These are phyloP conservation scores for Hesperophylax magnus DNA, from an alignment of 1,140 invertebrate genomes.

Conservation along the genomic window DNA sequence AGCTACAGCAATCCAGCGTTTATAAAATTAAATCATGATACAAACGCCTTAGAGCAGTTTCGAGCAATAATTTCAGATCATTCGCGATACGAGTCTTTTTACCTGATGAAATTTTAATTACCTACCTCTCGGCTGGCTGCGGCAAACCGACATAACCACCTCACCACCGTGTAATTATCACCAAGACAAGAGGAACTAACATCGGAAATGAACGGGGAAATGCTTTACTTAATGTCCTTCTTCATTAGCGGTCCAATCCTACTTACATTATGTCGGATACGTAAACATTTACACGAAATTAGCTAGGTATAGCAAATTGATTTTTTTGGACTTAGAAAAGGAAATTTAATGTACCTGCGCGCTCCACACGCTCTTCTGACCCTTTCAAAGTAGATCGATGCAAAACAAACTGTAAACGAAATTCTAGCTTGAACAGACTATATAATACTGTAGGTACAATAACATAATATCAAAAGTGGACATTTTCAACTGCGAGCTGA, in stretches of 20 bases:
- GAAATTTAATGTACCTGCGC: no score
- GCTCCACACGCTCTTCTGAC: no score
- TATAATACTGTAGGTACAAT: no score
- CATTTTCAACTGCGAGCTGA: no score
- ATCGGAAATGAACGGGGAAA: conserved; percentile 42
- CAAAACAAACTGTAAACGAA: no score
- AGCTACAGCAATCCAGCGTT: not conserved
- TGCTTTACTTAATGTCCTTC: conserved; percentile 36
- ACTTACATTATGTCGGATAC: no score
- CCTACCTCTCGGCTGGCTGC: not conserved
- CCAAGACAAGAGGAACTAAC: conserved; percentile 36
- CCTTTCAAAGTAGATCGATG: no score
- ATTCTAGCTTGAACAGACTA: no score
- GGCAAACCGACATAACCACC: not conserved
- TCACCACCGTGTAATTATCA: conserved; percentile 38
- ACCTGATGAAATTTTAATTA: conserved; percentile 43
- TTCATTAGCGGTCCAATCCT: conserved; percentile 23
- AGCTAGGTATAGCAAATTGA: no score
- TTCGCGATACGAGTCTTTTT: conserved; percentile 28
- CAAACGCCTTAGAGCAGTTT: conserved; percentile 33
- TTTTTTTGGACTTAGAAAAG: no score
- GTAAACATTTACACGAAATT: no score
- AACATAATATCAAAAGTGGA: no score
- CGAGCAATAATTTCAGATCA: conserved; percentile 23
- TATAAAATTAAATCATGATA: conserved; percentile 26